These are phyloP conservation scores for Saturnia pavonia DNA, from an alignment of 2,888 invertebrate genomes.

Conservation along the genomic window DNA sequence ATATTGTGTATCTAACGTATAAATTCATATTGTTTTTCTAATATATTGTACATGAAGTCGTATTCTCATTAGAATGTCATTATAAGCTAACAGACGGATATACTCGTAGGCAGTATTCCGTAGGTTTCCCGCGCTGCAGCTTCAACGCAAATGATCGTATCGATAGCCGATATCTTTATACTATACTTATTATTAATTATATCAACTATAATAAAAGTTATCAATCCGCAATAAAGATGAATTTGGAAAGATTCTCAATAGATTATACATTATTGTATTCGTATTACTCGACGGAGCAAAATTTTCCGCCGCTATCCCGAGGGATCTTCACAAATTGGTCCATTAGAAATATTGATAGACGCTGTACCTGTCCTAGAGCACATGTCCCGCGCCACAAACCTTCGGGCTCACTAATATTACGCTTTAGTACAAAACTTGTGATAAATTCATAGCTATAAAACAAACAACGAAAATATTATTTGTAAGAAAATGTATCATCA, in stretches of 20 bases:
- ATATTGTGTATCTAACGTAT: too few species aligned
- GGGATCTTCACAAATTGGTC: not conserved
- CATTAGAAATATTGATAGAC: constrained; percentile 1
- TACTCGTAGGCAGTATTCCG: too few species aligned
- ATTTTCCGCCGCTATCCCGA: not conserved
- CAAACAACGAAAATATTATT: not conserved
- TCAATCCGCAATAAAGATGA: not conserved
- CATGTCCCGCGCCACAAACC: not conserved
- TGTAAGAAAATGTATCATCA: not conserved
- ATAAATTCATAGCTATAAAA: not conserved
- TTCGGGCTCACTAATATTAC: not conserved
- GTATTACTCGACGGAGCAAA: not conserved
- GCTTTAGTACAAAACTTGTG: not conserved
- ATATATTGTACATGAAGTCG: too few species aligned
- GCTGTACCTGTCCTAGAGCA: not conserved
- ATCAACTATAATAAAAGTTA: not conserved
- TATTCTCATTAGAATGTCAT: too few species aligned
- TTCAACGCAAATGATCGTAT: too few species aligned
- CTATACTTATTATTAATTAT: not conserved
- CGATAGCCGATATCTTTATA: not conserved
- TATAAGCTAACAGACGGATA: too few species aligned
- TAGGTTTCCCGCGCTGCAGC: too few species aligned
- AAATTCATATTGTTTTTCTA: too few species aligned
- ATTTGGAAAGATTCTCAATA: not conserved
- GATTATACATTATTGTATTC: not conserved